These are phyloP conservation scores for Drosophila varians DNA, from an alignment of 1,140 invertebrate genomes.

Conservation along the genomic window DNA sequence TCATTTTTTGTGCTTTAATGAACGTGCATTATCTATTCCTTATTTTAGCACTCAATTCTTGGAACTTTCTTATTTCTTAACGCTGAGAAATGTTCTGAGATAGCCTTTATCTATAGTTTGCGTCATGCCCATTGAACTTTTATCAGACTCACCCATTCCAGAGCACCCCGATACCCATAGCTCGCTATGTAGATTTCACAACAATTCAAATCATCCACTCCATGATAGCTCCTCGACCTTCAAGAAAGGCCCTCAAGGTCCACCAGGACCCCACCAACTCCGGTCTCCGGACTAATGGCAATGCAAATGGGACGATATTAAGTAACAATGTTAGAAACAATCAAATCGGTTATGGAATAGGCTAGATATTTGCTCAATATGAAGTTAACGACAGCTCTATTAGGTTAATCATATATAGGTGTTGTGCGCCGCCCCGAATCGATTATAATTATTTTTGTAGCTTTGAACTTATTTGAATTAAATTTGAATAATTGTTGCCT, in stretches of 20 bases:
- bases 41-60: slow-evolving; percentile 12
- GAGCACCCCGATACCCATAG: background rate
- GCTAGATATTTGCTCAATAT: slow-evolving; percentile 44
- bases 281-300: slow-evolving; percentile 22
- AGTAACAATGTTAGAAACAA: slow-evolving; percentile 36
- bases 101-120: slow-evolving; percentile 20
- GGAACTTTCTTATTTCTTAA: slow-evolving; percentile 23
- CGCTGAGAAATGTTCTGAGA: background rate
- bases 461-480: slow-evolving; percentile 48
- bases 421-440: slow-evolving; percentile 53
- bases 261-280: background rate
- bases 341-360: slow-evolving; percentile 46
- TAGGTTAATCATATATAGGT: slow-evolving; percentile 63
- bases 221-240: background rate
- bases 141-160: slow-evolving; percentile 28
- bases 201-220: background rate
- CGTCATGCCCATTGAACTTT: slow-evolving; percentile 28
- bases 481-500: slow-evolving; percentile 53
- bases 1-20: slow-evolving; percentile 17
- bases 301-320: slow-evolving; percentile 27
- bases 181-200: slow-evolving; percentile 1
- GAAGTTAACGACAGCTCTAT: slow-evolving; percentile 53
- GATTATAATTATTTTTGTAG: slow-evolving; percentile 60
- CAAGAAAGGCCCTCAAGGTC: background rate
- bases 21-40: slow-evolving; percentile 20